Evolutionary conservation across 2,797 vertebrate genomes (phyloP).

Genomic region (Alosa sapidissima): DNA sequence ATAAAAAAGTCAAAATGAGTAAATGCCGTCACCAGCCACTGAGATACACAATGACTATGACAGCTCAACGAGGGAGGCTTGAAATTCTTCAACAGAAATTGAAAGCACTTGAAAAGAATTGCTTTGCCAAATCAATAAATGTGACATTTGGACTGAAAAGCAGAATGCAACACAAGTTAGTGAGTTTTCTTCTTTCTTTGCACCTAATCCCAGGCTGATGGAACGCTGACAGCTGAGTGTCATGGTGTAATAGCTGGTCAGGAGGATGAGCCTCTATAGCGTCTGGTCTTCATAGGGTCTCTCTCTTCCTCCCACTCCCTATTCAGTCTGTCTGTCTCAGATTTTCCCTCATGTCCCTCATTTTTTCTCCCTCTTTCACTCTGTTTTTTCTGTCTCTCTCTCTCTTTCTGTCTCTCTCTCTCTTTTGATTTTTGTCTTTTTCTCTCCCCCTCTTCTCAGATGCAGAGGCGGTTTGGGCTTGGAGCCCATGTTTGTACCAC

Average conservation of each 20-base stretch:
- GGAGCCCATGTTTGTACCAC: slow-evolving; percentile 19
- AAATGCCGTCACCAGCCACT: not conserved
- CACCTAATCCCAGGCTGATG: not conserved
- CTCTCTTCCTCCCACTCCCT: slow-evolving; percentile 11
- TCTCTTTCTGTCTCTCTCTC: slow-evolving; percentile 24
- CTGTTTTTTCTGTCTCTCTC: not conserved
- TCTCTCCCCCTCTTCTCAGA: slow-evolving; percentile 44
- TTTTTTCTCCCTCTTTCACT: slow-evolving; percentile 23
- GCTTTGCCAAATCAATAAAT: slow-evolving; percentile 19
- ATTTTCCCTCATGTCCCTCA: not conserved
- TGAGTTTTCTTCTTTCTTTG: not conserved
- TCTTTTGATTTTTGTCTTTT: slow-evolving; percentile 48
- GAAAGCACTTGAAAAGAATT: not conserved
- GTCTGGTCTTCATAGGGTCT: not conserved
- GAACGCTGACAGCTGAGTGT: not conserved
- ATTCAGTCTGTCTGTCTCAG: not conserved
- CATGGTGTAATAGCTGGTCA: not conserved
- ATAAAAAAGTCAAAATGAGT: not conserved
- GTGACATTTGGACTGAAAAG: slow-evolving; percentile 20
- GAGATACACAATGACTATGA: not conserved
- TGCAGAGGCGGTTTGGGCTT: not conserved
- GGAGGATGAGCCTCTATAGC: not conserved
- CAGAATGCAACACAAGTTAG: not conserved
- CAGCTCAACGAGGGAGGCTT: not conserved
- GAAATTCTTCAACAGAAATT: slow-evolving; percentile 8